Percentiles rank a stretch among this genome's conserved stretches.
phyloP scores from a whole-genome alignment of 2,113 vertebrate genomes.

The Hippocampus zosterae region DNA sequence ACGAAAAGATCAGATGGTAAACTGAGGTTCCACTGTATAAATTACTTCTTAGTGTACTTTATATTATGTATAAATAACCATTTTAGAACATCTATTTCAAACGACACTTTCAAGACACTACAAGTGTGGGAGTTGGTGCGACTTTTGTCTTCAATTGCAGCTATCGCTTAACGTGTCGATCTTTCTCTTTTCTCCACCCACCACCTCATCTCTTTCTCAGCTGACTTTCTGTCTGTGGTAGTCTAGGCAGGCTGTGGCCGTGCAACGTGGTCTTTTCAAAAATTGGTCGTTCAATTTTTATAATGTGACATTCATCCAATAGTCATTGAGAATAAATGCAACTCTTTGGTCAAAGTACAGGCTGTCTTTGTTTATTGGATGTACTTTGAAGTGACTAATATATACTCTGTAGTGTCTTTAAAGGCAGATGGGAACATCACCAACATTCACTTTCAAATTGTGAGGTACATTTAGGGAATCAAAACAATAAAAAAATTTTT shows the following conservation, averaged over 20 bases:
- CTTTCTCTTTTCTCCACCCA: neutral
- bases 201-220: slow-evolving; percentile 1
- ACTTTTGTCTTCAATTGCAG: neutral
- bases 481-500: neutral
- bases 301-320: neutral
- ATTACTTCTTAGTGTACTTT: too few species aligned
- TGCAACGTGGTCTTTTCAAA: too few species aligned
- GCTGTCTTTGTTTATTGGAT: slow-evolving; percentile 68
- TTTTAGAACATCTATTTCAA: too few species aligned
- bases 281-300: too few species aligned
- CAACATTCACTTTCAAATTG: slow-evolving; percentile 2
- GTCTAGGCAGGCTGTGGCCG: neutral
- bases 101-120: too few species aligned
- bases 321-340: slow-evolving; percentile 23
- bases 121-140: neutral
- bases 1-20: too few species aligned
- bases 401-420: slow-evolving; percentile 54
- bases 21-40: too few species aligned
- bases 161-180: neutral
- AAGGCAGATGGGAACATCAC: slow-evolving; percentile 46
- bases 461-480: slow-evolving; percentile 2
- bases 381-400: slow-evolving; percentile 62
- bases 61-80: too few species aligned
- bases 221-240: slow-evolving; percentile 8
- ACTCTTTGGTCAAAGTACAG: slow-evolving; percentile 50